Evolutionary conservation across 2,113 vertebrate species (phyloP).

Genomic region (Copsychus sechellarum): DNA sequence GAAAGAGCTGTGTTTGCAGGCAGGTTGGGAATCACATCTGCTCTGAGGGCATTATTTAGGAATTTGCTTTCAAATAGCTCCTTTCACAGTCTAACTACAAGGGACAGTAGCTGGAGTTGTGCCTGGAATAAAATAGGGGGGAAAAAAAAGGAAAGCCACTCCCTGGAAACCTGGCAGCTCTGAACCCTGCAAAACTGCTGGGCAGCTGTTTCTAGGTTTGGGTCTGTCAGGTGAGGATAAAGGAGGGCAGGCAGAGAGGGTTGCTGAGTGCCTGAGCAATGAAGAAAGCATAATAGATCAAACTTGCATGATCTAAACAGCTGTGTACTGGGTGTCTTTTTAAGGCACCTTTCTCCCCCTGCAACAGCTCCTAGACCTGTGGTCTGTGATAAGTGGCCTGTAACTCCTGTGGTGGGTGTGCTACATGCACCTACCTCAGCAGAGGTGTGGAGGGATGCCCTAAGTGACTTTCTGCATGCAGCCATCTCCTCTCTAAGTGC

Average conservation of each 20-base stretch:
- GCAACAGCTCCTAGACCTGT: neutral
- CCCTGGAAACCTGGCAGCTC: neutral
- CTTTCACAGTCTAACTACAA: slow-evolving; percentile 47
- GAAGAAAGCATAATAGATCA: neutral
- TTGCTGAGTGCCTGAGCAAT: neutral
- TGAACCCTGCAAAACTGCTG: neutral
- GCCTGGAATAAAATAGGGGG: slow-evolving; percentile 48
- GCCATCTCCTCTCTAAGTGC: neutral
- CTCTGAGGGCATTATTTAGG: slow-evolving; percentile 53
- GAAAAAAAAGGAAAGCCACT: neutral
- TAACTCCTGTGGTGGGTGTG: fast-evolving
- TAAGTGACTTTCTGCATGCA: neutral
- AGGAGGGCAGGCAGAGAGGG: neutral
- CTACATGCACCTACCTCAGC: fast-evolving
- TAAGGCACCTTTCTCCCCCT: neutral
- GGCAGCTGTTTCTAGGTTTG: neutral
- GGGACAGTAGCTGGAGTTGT: slow-evolving; percentile 46
- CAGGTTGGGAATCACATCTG: slow-evolving; percentile 16
- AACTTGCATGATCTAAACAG: neutral
- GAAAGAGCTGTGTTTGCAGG: slow-evolving; percentile 19
- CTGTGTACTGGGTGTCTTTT: neutral
- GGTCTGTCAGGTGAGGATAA: neutral
- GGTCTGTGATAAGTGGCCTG: fast-evolving
- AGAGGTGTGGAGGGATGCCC: neutral
- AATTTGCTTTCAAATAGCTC: slow-evolving; percentile 49